Base-by-base conservation (phyloP, 2,797 vertebrate genomes). In the Numenius phaeopus region DNA sequence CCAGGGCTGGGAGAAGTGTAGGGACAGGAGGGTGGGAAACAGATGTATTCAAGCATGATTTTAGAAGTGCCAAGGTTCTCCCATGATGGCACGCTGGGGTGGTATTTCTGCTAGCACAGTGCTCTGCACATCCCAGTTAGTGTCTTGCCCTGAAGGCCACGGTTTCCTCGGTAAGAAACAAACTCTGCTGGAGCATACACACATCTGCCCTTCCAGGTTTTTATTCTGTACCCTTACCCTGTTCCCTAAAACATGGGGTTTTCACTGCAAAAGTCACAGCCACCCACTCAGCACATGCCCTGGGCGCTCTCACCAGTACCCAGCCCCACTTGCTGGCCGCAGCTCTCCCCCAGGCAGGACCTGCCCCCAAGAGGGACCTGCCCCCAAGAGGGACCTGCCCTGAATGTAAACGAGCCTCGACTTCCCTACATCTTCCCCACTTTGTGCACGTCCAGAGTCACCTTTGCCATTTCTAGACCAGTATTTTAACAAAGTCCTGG, bases 41-140 rank as follows among this genome's bases (percentile, higher is more conserved):
- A 88, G 64, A 81, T 61, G 14, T 69, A 95, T 78, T 86, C 24
- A 61, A 57, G 65, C 1, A 0, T 65, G 46, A 65, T 82, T 88
- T 78, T 76, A 14, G 61, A 87, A 94, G 71, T 18, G 54, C 50
- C 82, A 57, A 49, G 50, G 54, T 55, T 71, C 69, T 84, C 59
- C 62, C 0, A 0, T 37, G 69, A 49, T 17, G 39, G 76, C 69
- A 72, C 0, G 0, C 39, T 18, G 50, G 29, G 37, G 24, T 66
- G 46, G 54, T 40, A 75, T 76, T 89, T 89, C 90, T 88, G 71
- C 85, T 61, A 69, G 77, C 61, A 42, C 40, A 11, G 76, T 15
- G 34, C 42, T 90, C 52, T 83, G 86, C 71, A 78, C 54, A 89
- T 27, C 49, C 23, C 40, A 69, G 61, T 82, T 66, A 70, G 14